These are phyloP conservation scores for Urocynchramus pylzowi DNA, from an alignment of 2,113 vertebrate species.

Conservation along the genomic window DNA sequence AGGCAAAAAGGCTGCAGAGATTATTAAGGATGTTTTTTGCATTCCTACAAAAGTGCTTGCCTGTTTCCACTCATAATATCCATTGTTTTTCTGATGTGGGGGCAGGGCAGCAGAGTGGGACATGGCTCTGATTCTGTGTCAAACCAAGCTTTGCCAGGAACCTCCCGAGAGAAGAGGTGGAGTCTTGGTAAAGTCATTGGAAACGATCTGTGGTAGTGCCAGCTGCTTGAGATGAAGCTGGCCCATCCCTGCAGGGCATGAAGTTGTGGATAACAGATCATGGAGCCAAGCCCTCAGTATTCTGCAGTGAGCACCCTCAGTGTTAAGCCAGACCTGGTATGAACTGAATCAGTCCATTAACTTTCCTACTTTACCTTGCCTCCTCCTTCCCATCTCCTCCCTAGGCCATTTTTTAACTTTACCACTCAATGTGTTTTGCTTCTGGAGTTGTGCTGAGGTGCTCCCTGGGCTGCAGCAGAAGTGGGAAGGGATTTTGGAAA, in stretches of 20 bases:
- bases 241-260: background rate
- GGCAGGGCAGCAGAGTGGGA: background rate
- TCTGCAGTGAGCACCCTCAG: background rate
- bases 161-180: background rate
- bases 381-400: background rate
- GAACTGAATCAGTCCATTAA: background rate
- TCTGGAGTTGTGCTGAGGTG: background rate
- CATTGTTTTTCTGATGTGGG: background rate
- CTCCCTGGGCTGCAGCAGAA: background rate
- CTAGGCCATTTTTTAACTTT: background rate
- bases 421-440: background rate
- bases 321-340: background rate
- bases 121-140: background rate
- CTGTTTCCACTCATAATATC: background rate
- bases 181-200: background rate
- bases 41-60: background rate
- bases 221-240: background rate
- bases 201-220: background rate
- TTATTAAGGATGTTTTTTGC: background rate
- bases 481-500: background rate
- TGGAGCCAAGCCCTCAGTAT: background rate
- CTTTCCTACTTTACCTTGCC: background rate
- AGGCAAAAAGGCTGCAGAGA: background rate
- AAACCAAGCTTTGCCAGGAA: background rate
- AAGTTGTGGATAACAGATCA: rapidly evolving